Conservation (phyloP, 2,113 vertebrate genomes). For the Tetrax tetrax region DNA sequence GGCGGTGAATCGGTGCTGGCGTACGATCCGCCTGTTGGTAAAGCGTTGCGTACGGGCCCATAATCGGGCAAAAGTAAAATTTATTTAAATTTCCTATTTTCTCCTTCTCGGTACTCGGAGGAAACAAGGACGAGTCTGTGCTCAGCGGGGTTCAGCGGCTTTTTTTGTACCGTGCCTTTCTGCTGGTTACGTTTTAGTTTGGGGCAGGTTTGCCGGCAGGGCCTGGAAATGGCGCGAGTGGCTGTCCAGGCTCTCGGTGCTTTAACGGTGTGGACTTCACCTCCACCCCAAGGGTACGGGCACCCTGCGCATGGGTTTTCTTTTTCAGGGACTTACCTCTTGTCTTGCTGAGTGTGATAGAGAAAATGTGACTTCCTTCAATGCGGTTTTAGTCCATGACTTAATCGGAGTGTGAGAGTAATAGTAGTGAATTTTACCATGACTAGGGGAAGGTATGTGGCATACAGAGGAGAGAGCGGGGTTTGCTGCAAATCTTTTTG, state of each 20-base stretch:
- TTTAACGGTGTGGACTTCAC: fast-evolving
- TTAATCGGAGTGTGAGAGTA: not conserved
- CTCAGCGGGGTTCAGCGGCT: not conserved
- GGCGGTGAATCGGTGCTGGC: not conserved
- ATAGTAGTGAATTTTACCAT: not conserved
- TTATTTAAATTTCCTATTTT: fast-evolving
- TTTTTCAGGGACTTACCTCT: not conserved
- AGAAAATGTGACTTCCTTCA: not conserved
- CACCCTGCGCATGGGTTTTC: fast-evolving
- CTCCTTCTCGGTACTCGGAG: not conserved
- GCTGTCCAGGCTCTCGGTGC: fast-evolving
- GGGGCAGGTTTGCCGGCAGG: not conserved
- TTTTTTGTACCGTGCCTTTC: no score
- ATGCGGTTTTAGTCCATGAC: not conserved
- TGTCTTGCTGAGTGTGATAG: fast-evolving
- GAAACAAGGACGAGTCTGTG: fast-evolving
- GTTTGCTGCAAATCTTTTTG: not conserved
- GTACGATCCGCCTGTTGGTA: fast-evolving
- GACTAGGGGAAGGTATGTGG: not conserved
- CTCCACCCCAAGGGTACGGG: fast-evolving
- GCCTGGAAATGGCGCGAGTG: no score
- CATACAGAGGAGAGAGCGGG: no score
- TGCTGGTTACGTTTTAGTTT: no score
- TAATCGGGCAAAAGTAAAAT: fast-evolving
- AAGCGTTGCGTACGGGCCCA: not conserved